These are phyloP conservation scores for Dinocampus coccinellae DNA, from an alignment of 2,888 invertebrate species.

Conservation along the genomic window DNA sequence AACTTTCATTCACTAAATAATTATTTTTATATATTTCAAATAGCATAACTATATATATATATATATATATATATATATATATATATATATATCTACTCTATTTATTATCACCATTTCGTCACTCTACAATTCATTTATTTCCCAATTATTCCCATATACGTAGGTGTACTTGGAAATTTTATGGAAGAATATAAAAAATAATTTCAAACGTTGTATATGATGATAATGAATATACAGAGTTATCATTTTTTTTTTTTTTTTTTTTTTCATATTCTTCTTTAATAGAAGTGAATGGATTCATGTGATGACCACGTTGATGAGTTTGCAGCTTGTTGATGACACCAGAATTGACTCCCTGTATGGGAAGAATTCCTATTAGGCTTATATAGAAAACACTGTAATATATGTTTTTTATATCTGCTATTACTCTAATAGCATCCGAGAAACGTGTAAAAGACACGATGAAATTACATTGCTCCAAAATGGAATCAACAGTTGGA, in stretches of 20 bases:
- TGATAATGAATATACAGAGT: too few relatives aligned
- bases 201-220: too few relatives aligned
- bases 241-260: too few relatives aligned
- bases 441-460: neutral
- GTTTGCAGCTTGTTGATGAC: neutral
- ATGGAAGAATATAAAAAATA: too few relatives aligned
- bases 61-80: too few relatives aligned
- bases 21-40: too few relatives aligned
- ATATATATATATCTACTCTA: too few relatives aligned
- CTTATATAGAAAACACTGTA: neutral
- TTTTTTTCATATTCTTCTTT: neutral
- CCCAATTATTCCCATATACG: too few relatives aligned
- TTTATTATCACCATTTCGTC: too few relatives aligned
- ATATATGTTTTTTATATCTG: neutral
- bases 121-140: too few relatives aligned
- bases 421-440: neutral
- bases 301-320: neutral
- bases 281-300: neutral
- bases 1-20: conserved; percentile 1
- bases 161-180: too few relatives aligned
- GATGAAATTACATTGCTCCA: neutral
- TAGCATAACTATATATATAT: too few relatives aligned
- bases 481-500: neutral
- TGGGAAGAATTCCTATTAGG: neutral
- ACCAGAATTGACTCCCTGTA: neutral